A percentile compares a stretch with the other conserved stretches of the same genome.
These are phyloP conservation scores for Trichonephila clavipes DNA, from an alignment of 1,140 invertebrate species.

Conservation along the genomic window DNA sequence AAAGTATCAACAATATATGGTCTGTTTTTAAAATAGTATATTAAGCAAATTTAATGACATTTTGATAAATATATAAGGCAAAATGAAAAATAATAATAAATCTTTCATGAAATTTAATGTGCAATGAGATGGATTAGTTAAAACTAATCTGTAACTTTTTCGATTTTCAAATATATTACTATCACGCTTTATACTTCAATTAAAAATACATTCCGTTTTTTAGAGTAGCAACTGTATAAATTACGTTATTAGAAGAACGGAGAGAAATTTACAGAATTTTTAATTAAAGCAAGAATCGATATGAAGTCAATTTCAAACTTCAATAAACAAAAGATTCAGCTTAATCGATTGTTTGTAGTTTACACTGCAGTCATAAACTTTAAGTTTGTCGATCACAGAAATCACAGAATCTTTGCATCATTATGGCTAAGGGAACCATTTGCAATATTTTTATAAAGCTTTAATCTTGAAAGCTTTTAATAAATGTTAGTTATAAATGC, in stretches of 20 bases:
- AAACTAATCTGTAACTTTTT: no score
- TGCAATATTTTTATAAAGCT: not conserved
- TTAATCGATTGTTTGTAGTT: conserved; percentile 14
- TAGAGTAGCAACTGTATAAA: not conserved
- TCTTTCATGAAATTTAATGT: no score
- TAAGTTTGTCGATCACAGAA: not conserved
- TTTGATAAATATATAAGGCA: no score
- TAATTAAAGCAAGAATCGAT: conserved; percentile 14
- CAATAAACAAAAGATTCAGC: not conserved
- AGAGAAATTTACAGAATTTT: not conserved
- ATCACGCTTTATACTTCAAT: not conserved
- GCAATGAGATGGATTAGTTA: no score
- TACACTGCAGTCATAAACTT: not conserved
- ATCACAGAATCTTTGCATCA: conserved; percentile 1
- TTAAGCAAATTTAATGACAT: no score
- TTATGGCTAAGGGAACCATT: not conserved
- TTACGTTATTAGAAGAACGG: not conserved
- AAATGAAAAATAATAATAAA: no score
- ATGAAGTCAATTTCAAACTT: not conserved
- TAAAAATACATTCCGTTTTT: not conserved
- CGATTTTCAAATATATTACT: not conserved
- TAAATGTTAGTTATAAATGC: not conserved
- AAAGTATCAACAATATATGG: no score
- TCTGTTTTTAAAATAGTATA: no score
- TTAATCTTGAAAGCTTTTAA: conserved; percentile 19